Conservation (phyloP, 1,140 invertebrate genomes). For the Bradysia coprophila region DNA sequence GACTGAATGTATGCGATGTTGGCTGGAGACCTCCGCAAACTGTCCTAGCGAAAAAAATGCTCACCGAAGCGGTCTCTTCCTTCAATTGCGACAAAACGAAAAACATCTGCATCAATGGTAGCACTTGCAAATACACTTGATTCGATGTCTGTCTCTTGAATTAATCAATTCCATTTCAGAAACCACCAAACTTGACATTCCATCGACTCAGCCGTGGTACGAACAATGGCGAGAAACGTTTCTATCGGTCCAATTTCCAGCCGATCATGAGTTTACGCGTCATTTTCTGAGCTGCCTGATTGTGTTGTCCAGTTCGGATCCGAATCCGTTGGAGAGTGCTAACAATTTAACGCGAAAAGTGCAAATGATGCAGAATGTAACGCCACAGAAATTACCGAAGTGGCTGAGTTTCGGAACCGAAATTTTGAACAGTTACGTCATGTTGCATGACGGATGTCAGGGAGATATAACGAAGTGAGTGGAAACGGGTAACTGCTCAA, state of each 20-base stretch:
- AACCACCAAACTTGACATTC: conserved; percentile 35
- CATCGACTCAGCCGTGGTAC: conserved; percentile 79
- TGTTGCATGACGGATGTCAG: conserved; percentile 58
- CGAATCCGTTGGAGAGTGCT: conserved; percentile 61
- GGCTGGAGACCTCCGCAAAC: conserved; percentile 62
- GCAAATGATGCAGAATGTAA: conserved; percentile 53
- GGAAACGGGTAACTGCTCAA: not conserved
- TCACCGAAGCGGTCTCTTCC: conserved; percentile 69
- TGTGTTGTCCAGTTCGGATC: conserved; percentile 64
- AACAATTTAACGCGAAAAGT: conserved; percentile 57
- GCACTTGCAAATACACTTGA: conserved; percentile 2
- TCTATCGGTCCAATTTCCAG: conserved; percentile 71
- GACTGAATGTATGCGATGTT: conserved; percentile 63
- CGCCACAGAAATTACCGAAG: conserved; percentile 62
- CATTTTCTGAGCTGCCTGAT: conserved; percentile 84
- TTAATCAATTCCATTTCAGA: too few relatives aligned
- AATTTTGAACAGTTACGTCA: conserved; percentile 74
- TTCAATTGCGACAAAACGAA: conserved; percentile 43
- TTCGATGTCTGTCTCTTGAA: conserved; percentile 1
- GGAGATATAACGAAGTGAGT: conserved; percentile 16
- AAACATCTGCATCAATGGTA: conserved; percentile 25
- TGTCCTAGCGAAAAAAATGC: conserved; percentile 62
- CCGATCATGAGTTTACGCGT: conserved; percentile 89
- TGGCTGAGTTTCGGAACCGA: conserved; percentile 81
- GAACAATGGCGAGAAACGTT: conserved; percentile 89